These are phyloP conservation scores for Portevinia maculata DNA, from an alignment of 2,888 invertebrate species.

Conservation along the genomic window DNA sequence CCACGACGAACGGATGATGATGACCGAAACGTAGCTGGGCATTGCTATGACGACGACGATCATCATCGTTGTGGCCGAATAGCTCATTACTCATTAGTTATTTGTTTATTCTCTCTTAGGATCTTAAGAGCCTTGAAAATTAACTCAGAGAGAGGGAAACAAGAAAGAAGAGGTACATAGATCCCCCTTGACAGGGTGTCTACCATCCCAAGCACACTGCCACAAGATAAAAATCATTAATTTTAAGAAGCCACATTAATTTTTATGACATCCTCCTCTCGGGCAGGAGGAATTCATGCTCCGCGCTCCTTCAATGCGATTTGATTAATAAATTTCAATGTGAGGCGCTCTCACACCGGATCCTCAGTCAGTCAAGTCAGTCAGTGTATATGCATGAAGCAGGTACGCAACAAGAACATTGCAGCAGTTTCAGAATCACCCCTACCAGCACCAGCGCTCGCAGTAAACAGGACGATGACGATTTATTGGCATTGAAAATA, in stretches of 20 bases:
- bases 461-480: constrained; percentile 66
- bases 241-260: constrained; percentile 74
- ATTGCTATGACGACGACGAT: constrained; percentile 43
- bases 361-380: constrained; percentile 45
- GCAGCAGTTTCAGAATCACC: neutral
- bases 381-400: constrained; percentile 53
- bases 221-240: constrained; percentile 74
- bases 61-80: constrained; percentile 43
- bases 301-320: constrained; percentile 7
- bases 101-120: constrained; percentile 69
- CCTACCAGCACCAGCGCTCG: constrained; percentile 14
- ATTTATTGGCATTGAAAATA: constrained; percentile 74
- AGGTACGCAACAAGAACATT: constrained; percentile 64
- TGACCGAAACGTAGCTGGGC: constrained; percentile 38
- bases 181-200: constrained; percentile 65
- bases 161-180: constrained; percentile 49
- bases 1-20: constrained; percentile 16
- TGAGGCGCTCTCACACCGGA: constrained; percentile 48
- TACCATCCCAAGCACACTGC: constrained; percentile 58
- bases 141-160: constrained; percentile 18
- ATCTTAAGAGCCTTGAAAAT: constrained; percentile 61
- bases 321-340: constrained; percentile 73
- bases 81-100: constrained; percentile 73
- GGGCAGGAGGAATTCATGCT: neutral
- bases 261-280: constrained; percentile 71